Evolutionary conservation across 2,113 vertebrate species (phyloP), one percentile per base, ranked within the genome.

Genomic region (Heterotis niloticus): DNA sequence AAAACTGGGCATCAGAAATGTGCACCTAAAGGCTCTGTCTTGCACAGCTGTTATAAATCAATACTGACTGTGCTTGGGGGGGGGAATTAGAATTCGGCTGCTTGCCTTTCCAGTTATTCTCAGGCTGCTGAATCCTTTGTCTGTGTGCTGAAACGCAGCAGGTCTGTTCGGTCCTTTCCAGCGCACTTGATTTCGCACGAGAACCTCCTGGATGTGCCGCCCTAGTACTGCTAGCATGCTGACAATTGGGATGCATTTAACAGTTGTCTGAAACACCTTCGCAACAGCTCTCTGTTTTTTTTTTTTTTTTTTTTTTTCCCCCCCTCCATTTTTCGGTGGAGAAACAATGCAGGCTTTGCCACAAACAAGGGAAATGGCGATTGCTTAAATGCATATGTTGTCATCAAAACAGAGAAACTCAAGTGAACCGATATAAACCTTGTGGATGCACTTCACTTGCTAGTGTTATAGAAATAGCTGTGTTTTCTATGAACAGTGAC

Each of bases 401-500:
- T 74, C 20, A 74, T 57, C 57, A 26, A 5, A 72, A n/a, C 56
- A 29, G 17, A 57, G 12, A 60, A 59, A 75, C 62, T 75, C 59
- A 75, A 26, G 24, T 75, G 62, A 75, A 11, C 57, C 18, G 60
- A 75, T 44, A 44, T 44, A 62, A 17, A 20, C 14, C 60, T 17
- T 62, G 14, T 62, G 60, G 14, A 62, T 62, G 14, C 20, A 59
- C 44, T 26, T 68, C 51, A 59, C 28, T n/a, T 14, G 23, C 51
- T 56, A 44, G 34, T 44, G 34, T 44, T 44, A 54, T 24, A 26
- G 76, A 62, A 66, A 74, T 76, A 74, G 68, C 78, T 78, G 79
- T 77, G 79, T 67, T 81, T 84, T 24, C 71, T 71, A n/a, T 85
- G 82, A 90, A 14, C 87, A 87, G 88, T 87, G 86, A 89, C 85